Conservation (phyloP, 2,113 vertebrate genomes). For the Clupea harengus region DNA sequence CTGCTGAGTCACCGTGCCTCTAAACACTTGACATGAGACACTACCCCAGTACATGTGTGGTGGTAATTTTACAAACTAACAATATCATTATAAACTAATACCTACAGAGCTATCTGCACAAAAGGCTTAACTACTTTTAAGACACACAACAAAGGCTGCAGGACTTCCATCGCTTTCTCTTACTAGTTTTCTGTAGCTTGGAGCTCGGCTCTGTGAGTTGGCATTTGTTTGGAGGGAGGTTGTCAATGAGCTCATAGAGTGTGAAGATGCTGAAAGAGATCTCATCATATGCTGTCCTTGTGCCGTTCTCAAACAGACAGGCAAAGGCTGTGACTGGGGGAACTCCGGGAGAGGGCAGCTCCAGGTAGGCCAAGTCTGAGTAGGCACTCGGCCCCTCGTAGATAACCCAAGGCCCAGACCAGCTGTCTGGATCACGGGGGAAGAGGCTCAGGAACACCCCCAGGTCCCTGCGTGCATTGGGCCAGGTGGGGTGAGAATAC, state of each 20-base stretch:
- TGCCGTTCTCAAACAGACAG: constrained; percentile 88
- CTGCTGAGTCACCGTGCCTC: too few species aligned
- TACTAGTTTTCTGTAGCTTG: constrained; percentile 33
- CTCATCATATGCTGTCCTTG: constrained; percentile 80
- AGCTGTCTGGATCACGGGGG: constrained; percentile 83
- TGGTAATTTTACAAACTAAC: too few species aligned
- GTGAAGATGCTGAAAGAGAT: constrained; percentile 92
- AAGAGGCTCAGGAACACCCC: constrained; percentile 83
- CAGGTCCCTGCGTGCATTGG: constrained; percentile 76
- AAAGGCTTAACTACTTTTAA: constrained; percentile 39
- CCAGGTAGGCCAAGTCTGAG: constrained; percentile 85
- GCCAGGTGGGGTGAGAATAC: constrained; percentile 85
- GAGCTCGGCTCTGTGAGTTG: not conserved
- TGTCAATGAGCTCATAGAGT: constrained; percentile 80
- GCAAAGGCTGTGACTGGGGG: constrained; percentile 71
- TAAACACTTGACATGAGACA: too few species aligned
- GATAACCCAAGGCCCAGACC: constrained; percentile 90
- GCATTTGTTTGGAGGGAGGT: constrained; percentile 63
- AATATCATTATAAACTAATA: too few species aligned
- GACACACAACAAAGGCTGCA: constrained; percentile 55
- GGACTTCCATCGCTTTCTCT: constrained; percentile 47
- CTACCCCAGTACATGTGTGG: too few species aligned
- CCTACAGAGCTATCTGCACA: not conserved
- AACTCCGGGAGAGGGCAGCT: constrained; percentile 61
- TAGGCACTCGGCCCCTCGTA: constrained; percentile 91